Evolutionary conservation across 2,888 invertebrate species (phyloP).

Genomic region (Candidula unifasciata): DNA sequence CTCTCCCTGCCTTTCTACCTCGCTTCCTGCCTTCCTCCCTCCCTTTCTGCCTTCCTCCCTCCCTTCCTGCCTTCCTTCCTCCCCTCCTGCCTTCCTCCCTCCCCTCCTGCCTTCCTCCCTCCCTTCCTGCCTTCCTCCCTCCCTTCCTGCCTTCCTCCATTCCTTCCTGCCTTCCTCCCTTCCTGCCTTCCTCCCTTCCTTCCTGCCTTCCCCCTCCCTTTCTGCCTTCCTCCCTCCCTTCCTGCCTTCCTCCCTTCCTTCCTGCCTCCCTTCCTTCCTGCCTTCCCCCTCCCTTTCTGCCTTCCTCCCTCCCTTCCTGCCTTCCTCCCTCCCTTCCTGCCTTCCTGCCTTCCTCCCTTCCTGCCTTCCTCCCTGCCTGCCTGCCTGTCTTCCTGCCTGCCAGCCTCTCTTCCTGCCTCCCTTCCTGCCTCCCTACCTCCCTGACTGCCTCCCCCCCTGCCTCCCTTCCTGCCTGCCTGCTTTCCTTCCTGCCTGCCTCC

Average conservation of each 20-base stretch:
- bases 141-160: constrained; percentile 56
- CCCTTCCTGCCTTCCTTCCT: neutral
- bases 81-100: neutral
- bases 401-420: neutral
- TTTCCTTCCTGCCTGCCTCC: too few species aligned
- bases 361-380: neutral
- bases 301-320: constrained; percentile 51
- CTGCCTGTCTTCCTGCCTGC: neutral
- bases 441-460: too few species aligned
- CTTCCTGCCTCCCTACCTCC: too few species aligned
- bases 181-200: constrained; percentile 52
- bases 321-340: constrained; percentile 32
- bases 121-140: neutral
- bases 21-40: constrained; percentile 7
- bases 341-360: constrained; percentile 49
- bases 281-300: constrained; percentile 54
- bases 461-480: too few species aligned
- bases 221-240: neutral
- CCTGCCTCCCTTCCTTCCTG: neutral
- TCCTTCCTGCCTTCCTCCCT: constrained; percentile 54
- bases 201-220: neutral
- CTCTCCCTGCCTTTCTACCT: neutral
- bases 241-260: neutral
- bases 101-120: too few species aligned
- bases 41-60: neutral